Evolutionary conservation across 37 sponge, comb jelly and placozoan species (phyloP).

Genomic region (Eunapius fragilis): DNA sequence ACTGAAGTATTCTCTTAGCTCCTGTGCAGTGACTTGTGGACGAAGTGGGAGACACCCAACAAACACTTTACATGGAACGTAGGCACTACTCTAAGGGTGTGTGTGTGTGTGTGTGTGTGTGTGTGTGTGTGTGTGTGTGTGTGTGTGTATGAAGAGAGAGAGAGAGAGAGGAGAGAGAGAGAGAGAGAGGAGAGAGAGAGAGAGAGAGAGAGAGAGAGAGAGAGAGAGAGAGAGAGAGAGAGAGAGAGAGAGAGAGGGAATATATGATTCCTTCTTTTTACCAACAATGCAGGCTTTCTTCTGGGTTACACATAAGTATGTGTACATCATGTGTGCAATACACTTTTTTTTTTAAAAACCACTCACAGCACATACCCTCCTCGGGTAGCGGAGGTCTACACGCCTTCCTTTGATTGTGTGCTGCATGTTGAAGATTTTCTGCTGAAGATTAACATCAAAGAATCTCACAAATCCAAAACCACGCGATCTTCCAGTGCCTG

Average conservation of each 20-base stretch:
- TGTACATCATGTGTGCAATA: not conserved
- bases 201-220: not conserved
- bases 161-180: not conserved
- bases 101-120: too few relatives aligned
- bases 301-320: too few relatives aligned
- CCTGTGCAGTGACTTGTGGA: constrained; percentile 40
- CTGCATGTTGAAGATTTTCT: constrained; percentile 38
- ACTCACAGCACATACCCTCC: constrained; percentile 36
- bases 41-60: constrained; percentile 78
- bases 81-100: constrained; percentile 30
- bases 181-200: not conserved
- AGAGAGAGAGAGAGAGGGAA: not conserved
- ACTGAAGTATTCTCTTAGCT: constrained; percentile 64
- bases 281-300: too few relatives aligned
- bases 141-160: too few relatives aligned
- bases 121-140: too few relatives aligned
- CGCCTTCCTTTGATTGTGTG: constrained; percentile 73
- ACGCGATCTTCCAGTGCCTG: constrained; percentile 44
- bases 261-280: not conserved
- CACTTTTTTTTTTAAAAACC: not conserved
- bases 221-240: not conserved
- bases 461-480: constrained; percentile 90
- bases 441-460: constrained; percentile 43
- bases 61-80: constrained; percentile 74
- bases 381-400: constrained; percentile 65